Conservation (phyloP, 2,888 invertebrate species). For the Linyphia triangularis region DNA sequence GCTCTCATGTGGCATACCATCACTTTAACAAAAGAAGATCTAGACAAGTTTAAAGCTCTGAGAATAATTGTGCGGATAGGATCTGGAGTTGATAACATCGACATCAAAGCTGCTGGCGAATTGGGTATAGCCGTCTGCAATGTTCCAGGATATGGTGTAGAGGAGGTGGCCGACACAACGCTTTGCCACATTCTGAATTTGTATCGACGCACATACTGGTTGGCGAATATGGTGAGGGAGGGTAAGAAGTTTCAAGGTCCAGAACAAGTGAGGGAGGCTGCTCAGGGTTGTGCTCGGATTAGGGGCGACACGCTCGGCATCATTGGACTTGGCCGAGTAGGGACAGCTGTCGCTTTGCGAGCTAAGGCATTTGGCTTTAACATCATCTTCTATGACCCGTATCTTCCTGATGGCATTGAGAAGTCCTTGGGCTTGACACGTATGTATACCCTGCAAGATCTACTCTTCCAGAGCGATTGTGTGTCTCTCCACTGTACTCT, state of each 20-base stretch:
- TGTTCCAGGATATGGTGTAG: conserved; percentile 99
- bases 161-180: conserved; percentile 99
- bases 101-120: conserved; percentile 89
- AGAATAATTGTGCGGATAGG: conserved; percentile 99
- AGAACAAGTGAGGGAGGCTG: conserved; percentile 93
- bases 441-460: conserved; percentile 97
- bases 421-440: conserved; percentile 97
- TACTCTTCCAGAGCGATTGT: conserved; percentile 99
- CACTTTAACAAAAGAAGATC: conserved; percentile 98
- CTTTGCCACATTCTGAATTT: conserved; percentile 99
- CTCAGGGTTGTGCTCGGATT: conserved; percentile 96
- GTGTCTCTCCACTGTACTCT: conserved; percentile 99
- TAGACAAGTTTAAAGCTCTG: conserved; percentile 99
- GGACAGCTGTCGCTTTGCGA: conserved; percentile 97
- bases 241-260: conserved; percentile 99
- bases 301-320: conserved; percentile 99
- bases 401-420: conserved; percentile 98
- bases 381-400: conserved; percentile 99
- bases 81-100: conserved; percentile 98
- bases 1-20: conserved; percentile 99
- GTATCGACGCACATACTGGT: conserved; percentile 99
- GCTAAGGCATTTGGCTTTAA: conserved; percentile 99
- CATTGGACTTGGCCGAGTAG: conserved; percentile 97
- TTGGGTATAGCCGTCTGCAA: conserved; percentile 97
- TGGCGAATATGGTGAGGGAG: conserved; percentile 98